Evolutionary conservation across 2,797 vertebrate species (phyloP), one percentile per base, ranked within the genome.

Genomic region (Arrhamphus sclerolepis): DNA sequence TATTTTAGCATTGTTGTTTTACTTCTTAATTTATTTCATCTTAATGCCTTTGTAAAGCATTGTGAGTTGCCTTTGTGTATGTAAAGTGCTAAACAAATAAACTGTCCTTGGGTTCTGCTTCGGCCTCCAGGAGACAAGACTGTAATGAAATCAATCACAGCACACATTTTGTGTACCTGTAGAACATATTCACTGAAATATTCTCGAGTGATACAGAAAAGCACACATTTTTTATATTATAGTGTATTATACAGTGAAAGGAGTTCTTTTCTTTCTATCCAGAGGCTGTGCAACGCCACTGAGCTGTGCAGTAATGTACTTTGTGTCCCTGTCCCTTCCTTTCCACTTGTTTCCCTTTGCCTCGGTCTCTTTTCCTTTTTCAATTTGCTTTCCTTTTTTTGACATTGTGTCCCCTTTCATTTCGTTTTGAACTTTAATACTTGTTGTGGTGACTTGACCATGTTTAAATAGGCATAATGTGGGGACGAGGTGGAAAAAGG

Each of bases 291-390:
- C 48, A 71, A 60, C 60, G 11, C 49, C 56, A 77, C 50, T 64
- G 66, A 71, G 64, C 63, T 51, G 51, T 72, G 59, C 55, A 51
- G 21, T 68, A 68, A 77, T 59, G 44, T 2, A 4, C 43, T 77
- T 61, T 57, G 63, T 71, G 68, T 79, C 47, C 53, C 56, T 57
- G 62, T 77, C 60, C 31, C 39, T 66, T 77, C 59, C 46, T 63
- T 58, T 60, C 62, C 21, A 60, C 65, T 59, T 55, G 46, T 63
- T 72, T 66, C 7, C 48, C 24, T 56, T 50, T 66, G 56, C 44
- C 47, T 9, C 19, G 14, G 34, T 13, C 17, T 21, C 16, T 46
- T 22, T 22, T n/a, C 14, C 44, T 54, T 19, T 56, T 60, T 53
- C 7, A 13, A 59, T 55, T 48, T n/a, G 47, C 10, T 24, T 39